Evolutionary conservation across 2,113 vertebrate genomes (phyloP).

Genomic region (Mandrillus leucophaeus): DNA sequence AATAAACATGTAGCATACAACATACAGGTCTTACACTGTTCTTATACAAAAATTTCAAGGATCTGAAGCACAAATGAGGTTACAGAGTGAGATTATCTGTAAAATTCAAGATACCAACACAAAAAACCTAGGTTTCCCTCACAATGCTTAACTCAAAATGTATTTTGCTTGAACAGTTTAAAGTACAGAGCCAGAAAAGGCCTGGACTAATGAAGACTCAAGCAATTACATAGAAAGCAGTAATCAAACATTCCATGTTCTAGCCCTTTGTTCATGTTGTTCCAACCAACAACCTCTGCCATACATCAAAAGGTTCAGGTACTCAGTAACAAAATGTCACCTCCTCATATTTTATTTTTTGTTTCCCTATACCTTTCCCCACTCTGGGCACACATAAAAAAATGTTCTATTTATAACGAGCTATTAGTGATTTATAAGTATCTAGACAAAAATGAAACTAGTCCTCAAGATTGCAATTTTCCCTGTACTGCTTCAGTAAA

Average conservation of each 20-base stretch:
- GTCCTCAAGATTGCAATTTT: background rate
- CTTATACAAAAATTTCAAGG: background rate
- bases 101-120: background rate
- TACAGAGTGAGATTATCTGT: background rate
- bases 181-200: background rate
- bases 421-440: background rate
- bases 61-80: background rate
- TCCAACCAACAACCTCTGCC: background rate
- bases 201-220: background rate
- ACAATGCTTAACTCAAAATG: background rate
- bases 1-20: background rate
- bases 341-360: background rate
- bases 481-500: background rate
- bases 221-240: background rate
- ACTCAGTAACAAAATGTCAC: background rate
- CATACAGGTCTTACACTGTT: background rate
- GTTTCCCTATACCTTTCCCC: background rate
- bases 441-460: constrained; percentile 15
- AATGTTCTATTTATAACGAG: background rate
- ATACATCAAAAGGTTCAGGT: background rate
- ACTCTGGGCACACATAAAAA: background rate
- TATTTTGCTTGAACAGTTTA: background rate
- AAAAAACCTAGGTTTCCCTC: background rate
- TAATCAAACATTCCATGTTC: background rate
- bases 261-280: background rate